Conservation (phyloP, 2,113 vertebrate species). For the Strix uralensis region DNA sequence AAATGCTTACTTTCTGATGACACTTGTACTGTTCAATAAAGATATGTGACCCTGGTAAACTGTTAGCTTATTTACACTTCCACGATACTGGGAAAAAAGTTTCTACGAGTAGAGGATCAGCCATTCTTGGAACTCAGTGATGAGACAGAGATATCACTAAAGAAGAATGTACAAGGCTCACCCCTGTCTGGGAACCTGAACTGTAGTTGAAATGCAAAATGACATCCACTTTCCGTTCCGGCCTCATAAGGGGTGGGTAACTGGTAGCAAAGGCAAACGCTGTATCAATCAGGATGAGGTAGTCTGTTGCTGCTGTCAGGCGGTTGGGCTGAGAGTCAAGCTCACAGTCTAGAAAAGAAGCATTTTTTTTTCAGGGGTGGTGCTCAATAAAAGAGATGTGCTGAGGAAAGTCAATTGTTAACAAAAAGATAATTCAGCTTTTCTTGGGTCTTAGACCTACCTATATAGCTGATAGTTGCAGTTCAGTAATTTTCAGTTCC, state of each 20-base stretch:
- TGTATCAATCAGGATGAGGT: slow-evolving; percentile 75
- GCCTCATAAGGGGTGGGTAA: slow-evolving; percentile 76
- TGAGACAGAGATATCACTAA: not conserved
- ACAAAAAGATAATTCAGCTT: not conserved
- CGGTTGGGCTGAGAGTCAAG: slow-evolving; percentile 77
- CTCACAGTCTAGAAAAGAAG: slow-evolving; percentile 71
- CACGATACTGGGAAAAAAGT: not conserved
- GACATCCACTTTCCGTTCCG: slow-evolving; percentile 74
- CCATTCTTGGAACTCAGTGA: not conserved
- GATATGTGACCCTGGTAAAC: not conserved
- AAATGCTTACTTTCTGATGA: not conserved
- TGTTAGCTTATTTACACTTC: not conserved
- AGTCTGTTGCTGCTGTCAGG: slow-evolving; percentile 67
- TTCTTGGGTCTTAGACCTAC: not conserved
- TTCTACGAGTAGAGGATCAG: not conserved
- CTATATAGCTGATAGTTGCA: not conserved
- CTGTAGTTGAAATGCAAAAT: slow-evolving; percentile 81
- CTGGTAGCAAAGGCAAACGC: slow-evolving; percentile 79
- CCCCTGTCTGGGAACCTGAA: slow-evolving; percentile 74
- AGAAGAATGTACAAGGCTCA: not conserved
- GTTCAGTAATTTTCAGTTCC: slow-evolving; percentile 4
- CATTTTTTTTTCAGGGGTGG: not conserved
- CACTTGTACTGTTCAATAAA: not conserved
- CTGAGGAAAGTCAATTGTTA: not conserved
- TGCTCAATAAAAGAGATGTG: not conserved